phyloP scores from a whole-genome alignment of 53 echinoderm and acorn worm genomes.

The Holothuria leucospilota region DNA sequence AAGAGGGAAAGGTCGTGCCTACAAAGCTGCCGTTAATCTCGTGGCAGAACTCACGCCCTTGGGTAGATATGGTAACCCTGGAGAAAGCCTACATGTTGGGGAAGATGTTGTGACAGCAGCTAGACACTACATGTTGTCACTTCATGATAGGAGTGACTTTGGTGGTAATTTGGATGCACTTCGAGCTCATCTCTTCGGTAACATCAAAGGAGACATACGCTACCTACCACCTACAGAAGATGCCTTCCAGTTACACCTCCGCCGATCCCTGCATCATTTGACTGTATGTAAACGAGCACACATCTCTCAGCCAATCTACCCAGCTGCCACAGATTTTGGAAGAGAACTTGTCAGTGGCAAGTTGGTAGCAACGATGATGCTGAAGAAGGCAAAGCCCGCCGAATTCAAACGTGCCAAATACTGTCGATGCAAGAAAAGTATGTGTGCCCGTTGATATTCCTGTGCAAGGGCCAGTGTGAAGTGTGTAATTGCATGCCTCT shows the following conservation, averaged over 20 bases:
- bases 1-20: too few species aligned
- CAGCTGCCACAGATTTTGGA: constrained; percentile 2
- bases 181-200: constrained; percentile 6
- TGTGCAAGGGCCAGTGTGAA: too few species aligned
- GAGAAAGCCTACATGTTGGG: background rate
- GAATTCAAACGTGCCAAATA: too few species aligned
- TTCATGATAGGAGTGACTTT: background rate
- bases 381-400: background rate
- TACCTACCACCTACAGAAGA: background rate
- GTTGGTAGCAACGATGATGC: constrained; percentile 3
- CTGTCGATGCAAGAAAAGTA: too few species aligned
- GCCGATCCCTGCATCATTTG: background rate
- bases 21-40: too few species aligned
- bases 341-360: background rate
- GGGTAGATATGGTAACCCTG: too few species aligned
- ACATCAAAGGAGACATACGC: constrained; percentile 10
- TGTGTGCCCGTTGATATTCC: too few species aligned
- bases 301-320: constrained; percentile 3
- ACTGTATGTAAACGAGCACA: background rate
- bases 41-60: too few species aligned
- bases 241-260: constrained; percentile 6
- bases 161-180: constrained; percentile 10
- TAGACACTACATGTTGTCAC: constrained; percentile 1
- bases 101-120: constrained; percentile 23
- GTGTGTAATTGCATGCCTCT: too few species aligned